phyloP scores from a whole-genome alignment of 2,888 invertebrate species.

The Agelastica alni region DNA sequence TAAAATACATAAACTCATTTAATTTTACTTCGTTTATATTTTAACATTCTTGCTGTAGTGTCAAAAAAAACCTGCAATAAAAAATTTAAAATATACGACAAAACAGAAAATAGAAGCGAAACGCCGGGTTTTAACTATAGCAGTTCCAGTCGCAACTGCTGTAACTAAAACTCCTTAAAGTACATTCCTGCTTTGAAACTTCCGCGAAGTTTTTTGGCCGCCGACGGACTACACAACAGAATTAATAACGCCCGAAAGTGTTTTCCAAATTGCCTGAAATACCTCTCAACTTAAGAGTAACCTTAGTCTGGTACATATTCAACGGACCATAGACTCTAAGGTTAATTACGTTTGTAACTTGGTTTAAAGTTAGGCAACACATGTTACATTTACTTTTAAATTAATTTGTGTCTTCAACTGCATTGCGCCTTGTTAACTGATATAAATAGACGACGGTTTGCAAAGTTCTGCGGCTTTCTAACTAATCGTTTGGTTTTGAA shows the following conservation, averaged over 20 bases:
- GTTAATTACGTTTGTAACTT: slow-evolving; percentile 48
- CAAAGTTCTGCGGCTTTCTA: slow-evolving; percentile 41
- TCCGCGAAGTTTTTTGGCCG: slow-evolving; percentile 10
- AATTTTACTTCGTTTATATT: no score
- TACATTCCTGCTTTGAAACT: slow-evolving; percentile 4
- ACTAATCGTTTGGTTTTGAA: slow-evolving; percentile 40
- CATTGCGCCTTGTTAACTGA: slow-evolving; percentile 45
- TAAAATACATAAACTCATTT: no score
- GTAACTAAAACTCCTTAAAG: not conserved
- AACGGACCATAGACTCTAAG: slow-evolving; percentile 34
- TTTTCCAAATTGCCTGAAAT: slow-evolving; percentile 21
- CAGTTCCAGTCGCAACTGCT: no score
- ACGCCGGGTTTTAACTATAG: no score
- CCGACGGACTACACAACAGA: slow-evolving; percentile 12
- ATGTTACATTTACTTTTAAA: slow-evolving; percentile 50
- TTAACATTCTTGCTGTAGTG: no score
- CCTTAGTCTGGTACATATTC: slow-evolving; percentile 29
- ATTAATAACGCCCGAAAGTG: slow-evolving; percentile 23
- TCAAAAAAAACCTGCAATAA: no score
- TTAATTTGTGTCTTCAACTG: slow-evolving; percentile 52
- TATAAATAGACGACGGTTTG: slow-evolving; percentile 45
- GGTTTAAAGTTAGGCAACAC: slow-evolving; percentile 44
- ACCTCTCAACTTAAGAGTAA: slow-evolving; percentile 14
- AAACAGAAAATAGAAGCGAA: no score
- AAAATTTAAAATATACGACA: no score